A percentile compares a stretch with the other conserved stretches of the same genome.
phyloP scores from a whole-genome alignment of 2,888 invertebrate genomes.

The Salpingus planirostris region DNA sequence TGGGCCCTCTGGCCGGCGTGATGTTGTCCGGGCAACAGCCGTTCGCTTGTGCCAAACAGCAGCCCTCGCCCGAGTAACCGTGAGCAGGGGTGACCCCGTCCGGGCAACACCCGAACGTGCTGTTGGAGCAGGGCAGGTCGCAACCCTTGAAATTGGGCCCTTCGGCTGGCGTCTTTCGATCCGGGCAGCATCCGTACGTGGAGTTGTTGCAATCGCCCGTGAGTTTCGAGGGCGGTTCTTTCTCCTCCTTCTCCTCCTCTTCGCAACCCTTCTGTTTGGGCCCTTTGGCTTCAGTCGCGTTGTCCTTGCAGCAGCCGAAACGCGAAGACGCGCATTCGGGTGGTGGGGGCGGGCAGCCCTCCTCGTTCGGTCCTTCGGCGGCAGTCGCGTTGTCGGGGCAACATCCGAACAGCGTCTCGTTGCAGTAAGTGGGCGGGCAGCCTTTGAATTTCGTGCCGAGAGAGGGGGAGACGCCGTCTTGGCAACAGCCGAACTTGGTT shows the following conservation, averaged over 20 bases:
- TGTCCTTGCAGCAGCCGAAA: conserved; percentile 84
- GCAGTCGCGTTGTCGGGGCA: conserved; percentile 70
- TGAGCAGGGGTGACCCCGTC: conserved; percentile 79
- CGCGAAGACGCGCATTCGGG: conserved; percentile 50
- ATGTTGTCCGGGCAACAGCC: conserved; percentile 92
- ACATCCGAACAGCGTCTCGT: conserved; percentile 76
- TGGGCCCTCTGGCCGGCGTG: conserved; percentile 69
- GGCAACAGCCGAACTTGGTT: conserved; percentile 70
- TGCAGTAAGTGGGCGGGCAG: conserved; percentile 67
- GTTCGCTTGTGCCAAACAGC: conserved; percentile 60
- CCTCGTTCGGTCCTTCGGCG: conserved; percentile 71
- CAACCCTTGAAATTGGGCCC: conserved; percentile 71
- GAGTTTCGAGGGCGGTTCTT: conserved; percentile 41
- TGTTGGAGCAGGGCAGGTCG: conserved; percentile 54
- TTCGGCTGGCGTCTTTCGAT: conserved; percentile 56
- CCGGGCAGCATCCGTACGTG: conserved; percentile 68
- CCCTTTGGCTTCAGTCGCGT: conserved; percentile 53
- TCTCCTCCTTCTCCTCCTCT: conserved; percentile 24
- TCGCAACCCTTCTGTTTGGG: conserved; percentile 33
- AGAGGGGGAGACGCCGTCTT: conserved; percentile 72
- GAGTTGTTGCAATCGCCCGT: conserved; percentile 50
- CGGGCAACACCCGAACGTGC: conserved; percentile 77
- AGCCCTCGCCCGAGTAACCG: conserved; percentile 74
- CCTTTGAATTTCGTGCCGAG: conserved; percentile 60
- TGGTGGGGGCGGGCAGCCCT: conserved; percentile 68